These are phyloP conservation scores for Mus minutoides DNA, from an alignment of 2,797 vertebrate species.

Conservation along the genomic window DNA sequence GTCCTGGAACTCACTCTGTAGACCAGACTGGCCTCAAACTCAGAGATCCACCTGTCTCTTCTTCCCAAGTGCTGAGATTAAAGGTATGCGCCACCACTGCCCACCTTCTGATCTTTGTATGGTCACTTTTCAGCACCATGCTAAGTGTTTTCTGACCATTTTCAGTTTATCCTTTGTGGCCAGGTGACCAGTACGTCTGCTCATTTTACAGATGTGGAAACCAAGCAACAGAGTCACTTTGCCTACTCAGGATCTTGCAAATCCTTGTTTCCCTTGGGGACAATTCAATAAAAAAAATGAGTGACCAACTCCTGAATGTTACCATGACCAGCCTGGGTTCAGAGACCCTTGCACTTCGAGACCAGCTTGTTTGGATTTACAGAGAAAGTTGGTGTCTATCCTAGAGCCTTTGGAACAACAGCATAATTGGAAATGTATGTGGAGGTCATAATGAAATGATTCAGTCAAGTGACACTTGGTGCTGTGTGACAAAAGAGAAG, in stretches of 20 bases:
- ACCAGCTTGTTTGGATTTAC: not conserved
- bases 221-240: not conserved
- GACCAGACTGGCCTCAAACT: too few relatives aligned
- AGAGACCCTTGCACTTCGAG: not conserved
- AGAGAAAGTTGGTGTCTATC: not conserved
- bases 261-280: not conserved
- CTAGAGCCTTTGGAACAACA: not conserved
- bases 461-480: not conserved
- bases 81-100: too few relatives aligned
- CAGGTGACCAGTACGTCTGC: not conserved
- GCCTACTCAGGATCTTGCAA: not conserved
- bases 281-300: not conserved
- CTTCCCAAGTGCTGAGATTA: too few relatives aligned
- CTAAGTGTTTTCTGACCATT: not conserved
- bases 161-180: not conserved
- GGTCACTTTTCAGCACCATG: rapidly evolving
- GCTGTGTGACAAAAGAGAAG: not conserved
- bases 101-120: not conserved
- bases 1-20: too few relatives aligned
- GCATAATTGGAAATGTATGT: not conserved
- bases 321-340: not conserved
- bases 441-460: not conserved
- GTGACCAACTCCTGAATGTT: not conserved
- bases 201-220: not conserved
- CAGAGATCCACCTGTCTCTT: too few relatives aligned